These are phyloP conservation scores for Silurus aristotelis DNA, from an alignment of 2,797 vertebrate species.

Conservation along the genomic window DNA sequence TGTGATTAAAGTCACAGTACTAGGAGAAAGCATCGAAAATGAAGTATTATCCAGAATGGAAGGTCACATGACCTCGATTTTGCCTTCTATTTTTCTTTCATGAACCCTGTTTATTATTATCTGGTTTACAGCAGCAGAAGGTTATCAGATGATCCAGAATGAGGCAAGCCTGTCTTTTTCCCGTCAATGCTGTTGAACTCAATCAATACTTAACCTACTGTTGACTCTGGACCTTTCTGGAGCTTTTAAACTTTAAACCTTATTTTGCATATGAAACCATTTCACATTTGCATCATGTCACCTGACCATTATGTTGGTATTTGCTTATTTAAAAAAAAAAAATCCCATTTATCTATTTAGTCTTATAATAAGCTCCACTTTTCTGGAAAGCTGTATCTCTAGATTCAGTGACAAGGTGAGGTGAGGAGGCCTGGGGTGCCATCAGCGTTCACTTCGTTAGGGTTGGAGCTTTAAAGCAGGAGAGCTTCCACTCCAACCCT, in stretches of 20 bases:
- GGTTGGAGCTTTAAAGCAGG: too few relatives aligned
- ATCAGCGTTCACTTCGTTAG: too few relatives aligned
- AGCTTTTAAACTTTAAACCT: constrained; percentile 3
- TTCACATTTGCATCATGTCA: too few relatives aligned
- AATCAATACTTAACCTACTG: constrained; percentile 9
- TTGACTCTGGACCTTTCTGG: background rate
- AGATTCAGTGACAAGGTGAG: too few relatives aligned
- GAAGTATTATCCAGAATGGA: background rate
- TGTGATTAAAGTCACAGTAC: background rate
- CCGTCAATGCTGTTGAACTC: background rate
- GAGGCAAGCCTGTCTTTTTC: background rate
- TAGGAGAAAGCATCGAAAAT: background rate
- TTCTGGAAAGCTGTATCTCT: too few relatives aligned
- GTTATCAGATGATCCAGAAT: background rate
- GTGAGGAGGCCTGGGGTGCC: too few relatives aligned
- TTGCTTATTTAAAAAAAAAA: too few relatives aligned
- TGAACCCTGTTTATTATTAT: background rate
- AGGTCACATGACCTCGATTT: background rate
- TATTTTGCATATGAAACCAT: background rate
- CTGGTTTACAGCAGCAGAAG: background rate
- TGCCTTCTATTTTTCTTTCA: background rate
- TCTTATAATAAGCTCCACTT: too few relatives aligned
- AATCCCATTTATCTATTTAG: too few relatives aligned
- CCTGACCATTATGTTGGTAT: too few relatives aligned
- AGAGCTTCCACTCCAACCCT: too few relatives aligned